Base-by-base conservation (phyloP, 2,113 vertebrate genomes). In the Cinclus mexicanus region DNA sequence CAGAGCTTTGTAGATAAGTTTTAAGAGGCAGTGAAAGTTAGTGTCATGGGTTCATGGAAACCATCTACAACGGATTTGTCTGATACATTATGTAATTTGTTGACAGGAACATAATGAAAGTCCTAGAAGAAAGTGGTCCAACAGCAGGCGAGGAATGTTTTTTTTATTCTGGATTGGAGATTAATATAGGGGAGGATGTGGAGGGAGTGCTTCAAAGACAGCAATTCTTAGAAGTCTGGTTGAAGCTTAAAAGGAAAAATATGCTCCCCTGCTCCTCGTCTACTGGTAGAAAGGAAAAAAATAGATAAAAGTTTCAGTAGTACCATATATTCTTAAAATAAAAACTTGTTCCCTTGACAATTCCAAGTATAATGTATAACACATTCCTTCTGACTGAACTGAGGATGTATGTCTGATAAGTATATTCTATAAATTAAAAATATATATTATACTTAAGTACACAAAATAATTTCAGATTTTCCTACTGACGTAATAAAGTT, bases 171-270 rank as follows among this genome's bases (percentile, higher is more conserved):
- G 67, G 10, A 35, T 49, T 92, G 61, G 35, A 65, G 44, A 76
- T 3, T 9, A 6, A 2, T 21, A 8, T 33, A 5, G 11, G 1
- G 7, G 4, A 14, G 37, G 25, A 41, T 21, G 12, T 12, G 10
- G 19, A 6, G 3, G 12, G 15, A 37, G 9, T 82, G 20, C 25
- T 72, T 83, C 57, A 65, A 44, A 93, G 80, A 61, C 13, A 83
- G 12, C 10, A 80, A 28, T 53, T 69, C 79, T 76, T 81, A 70
- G 50, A 86, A 86, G 20, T 47, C 28, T 76, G 50, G 69, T 31
- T 72, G 25, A 87, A 81, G 20, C 24, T 89, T 81, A 84, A 81
- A 60, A 61, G 35, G 28, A 63, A 83, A 86, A 93, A 74, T 39
- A 41, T 61, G 23, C 5, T 70, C 12, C 28, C 4, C 22, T 57